Evolutionary conservation across 2,888 invertebrate genomes (phyloP).

Genomic region (Cecidostiba fungosa): DNA sequence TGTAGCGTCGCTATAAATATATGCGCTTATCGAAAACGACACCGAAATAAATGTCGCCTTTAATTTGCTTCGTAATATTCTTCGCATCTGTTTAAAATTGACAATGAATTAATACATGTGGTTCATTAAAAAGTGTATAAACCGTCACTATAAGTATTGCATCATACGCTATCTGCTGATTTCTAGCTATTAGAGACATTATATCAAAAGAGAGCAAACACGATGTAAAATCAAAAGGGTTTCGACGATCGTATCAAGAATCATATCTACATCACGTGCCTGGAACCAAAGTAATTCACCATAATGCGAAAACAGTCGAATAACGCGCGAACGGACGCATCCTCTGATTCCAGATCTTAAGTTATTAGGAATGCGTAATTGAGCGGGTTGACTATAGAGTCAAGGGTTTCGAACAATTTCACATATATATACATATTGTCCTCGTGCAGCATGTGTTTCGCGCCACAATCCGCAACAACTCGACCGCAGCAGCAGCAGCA

Average conservation of each 20-base stretch:
- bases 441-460: not conserved
- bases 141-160: not conserved
- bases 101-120: not conserved
- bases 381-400: not conserved
- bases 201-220: not conserved
- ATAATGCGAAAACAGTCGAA: not conserved
- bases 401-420: conserved; percentile 24
- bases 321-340: not conserved
- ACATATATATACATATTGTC: not conserved
- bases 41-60: no score
- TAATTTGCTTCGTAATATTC: not conserved
- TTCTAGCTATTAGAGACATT: not conserved
- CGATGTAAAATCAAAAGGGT: not conserved
- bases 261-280: not conserved
- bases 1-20: not conserved
- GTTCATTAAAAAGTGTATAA: not conserved
- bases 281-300: not conserved
- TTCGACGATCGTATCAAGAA: not conserved
- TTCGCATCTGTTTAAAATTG: not conserved
- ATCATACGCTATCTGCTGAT: not conserved
- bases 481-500: not conserved
- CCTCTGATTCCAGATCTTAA: not conserved
- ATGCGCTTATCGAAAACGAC: not conserved
- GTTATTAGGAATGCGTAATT: conserved; percentile 23
- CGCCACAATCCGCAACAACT: conserved; percentile 10